These are phyloP conservation scores for Calvadosia cruxmelitensis DNA, from an alignment of 30 jellyfish, hydroid and myxozoan species.

Conservation along the genomic window DNA sequence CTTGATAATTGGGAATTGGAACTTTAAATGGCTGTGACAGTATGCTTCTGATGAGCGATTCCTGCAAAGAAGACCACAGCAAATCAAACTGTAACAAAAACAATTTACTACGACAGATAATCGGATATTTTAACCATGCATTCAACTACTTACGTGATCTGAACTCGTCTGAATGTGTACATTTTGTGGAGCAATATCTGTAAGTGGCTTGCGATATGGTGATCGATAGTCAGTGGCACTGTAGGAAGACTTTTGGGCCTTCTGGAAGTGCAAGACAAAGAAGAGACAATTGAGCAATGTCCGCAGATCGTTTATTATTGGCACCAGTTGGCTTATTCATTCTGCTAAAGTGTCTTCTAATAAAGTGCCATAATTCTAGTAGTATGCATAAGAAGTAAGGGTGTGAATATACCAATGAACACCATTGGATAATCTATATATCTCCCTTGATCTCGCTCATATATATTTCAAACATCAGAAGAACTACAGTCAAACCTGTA, in stretches of 20 bases:
- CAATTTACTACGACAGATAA: slow-evolving; percentile 24
- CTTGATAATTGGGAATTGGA: slow-evolving; percentile 73
- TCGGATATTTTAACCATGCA: neutral
- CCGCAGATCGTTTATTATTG: no score
- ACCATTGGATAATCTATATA: no score
- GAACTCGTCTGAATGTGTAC: slow-evolving; percentile 4
- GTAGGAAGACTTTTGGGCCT: slow-evolving; percentile 37
- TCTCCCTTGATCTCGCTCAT: no score
- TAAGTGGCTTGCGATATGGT: slow-evolving; percentile 59
- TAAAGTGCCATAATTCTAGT: no score
- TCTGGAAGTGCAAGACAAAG: no score
- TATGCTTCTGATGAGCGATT: slow-evolving; percentile 55
- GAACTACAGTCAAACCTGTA: no score
- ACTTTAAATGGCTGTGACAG: slow-evolving; percentile 88
- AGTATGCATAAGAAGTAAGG: no score
- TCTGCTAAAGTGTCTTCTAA: no score
- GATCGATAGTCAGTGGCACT: slow-evolving; percentile 46
- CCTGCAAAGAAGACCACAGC: slow-evolving; percentile 23
- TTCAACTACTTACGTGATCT: slow-evolving; percentile 8
- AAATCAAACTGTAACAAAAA: neutral
- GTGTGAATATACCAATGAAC: no score
- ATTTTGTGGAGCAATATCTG: slow-evolving; percentile 7
- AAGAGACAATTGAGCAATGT: no score
- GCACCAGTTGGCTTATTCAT: no score
- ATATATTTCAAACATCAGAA: no score